Conservation (phyloP, 1,140 invertebrate genomes). For the Drosophila lacertosa region DNA sequence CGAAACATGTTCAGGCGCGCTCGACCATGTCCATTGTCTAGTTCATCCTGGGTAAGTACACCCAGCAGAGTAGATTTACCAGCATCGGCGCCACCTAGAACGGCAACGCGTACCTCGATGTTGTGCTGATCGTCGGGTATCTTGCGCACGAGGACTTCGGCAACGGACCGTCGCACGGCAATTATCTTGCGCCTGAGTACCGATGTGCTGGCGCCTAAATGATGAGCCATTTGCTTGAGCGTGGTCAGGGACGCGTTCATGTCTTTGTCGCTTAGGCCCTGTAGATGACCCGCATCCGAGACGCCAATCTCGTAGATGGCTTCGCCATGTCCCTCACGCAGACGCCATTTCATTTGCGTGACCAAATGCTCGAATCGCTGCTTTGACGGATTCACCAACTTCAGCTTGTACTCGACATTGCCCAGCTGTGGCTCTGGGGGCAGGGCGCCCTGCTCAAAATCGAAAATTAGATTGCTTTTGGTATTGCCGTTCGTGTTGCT, state of each 20-base stretch:
- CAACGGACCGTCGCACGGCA: conserved; percentile 86
- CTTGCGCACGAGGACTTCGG: conserved; percentile 96
- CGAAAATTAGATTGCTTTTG: conserved; percentile 83
- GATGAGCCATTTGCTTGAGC: conserved; percentile 92
- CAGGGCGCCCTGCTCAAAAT: conserved; percentile 86
- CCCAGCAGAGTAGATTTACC: conserved; percentile 97
- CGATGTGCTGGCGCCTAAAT: conserved; percentile 91
- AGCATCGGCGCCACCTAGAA: conserved; percentile 96
- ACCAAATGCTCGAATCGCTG: conserved; percentile 94
- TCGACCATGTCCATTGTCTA: conserved; percentile 97
- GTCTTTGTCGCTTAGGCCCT: conserved; percentile 91
- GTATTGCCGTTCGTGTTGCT: conserved; percentile 59
- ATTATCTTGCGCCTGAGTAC: conserved; percentile 85
- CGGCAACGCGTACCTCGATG: conserved; percentile 95
- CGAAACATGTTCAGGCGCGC: conserved; percentile 97
- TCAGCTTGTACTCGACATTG: conserved; percentile 97
- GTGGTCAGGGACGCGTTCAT: conserved; percentile 93
- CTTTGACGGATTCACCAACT: conserved; percentile 92
- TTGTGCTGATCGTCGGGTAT: conserved; percentile 95
- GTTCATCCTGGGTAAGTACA: conserved; percentile 96
- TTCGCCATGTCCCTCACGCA: conserved; percentile 94
- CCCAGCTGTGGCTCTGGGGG: conserved; percentile 96
- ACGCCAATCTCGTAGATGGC: conserved; percentile 99
- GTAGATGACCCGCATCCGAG: conserved; percentile 94
- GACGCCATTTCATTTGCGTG: conserved; percentile 96